Conservation (phyloP, 2,888 invertebrate genomes). For the Aphrophora alni region DNA sequence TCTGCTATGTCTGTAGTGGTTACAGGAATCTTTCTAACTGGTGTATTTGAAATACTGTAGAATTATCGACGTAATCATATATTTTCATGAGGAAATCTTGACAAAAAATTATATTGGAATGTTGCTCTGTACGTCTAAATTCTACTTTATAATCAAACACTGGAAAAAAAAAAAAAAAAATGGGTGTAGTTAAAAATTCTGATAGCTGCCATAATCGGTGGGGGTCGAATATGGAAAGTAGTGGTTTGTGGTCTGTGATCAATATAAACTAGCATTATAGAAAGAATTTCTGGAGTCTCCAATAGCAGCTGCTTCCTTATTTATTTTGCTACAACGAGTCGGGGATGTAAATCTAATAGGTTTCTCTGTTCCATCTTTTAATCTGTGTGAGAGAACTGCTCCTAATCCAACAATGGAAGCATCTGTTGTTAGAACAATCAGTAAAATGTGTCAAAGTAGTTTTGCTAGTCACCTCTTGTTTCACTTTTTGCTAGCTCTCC, state of each 20-base stretch:
- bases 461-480: conserved; percentile 48
- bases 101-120: conserved; percentile 15
- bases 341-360: conserved; percentile 55
- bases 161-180: conserved; percentile 11
- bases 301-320: conserved; percentile 56
- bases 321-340: too few relatives aligned
- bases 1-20: background rate
- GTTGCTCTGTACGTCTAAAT: background rate
- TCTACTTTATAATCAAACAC: conserved; percentile 29
- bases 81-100: conserved; percentile 25
- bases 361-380: conserved; percentile 53
- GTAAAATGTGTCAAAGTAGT: conserved; percentile 48
- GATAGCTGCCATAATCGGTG: conserved; percentile 29
- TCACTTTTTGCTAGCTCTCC: conserved; percentile 43
- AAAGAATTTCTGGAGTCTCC: conserved; percentile 55
- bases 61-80: conserved; percentile 4
- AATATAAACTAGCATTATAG: conserved; percentile 54
- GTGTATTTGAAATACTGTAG: conserved; percentile 18
- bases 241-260: conserved; percentile 54
- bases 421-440: conserved; percentile 53
- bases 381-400: conserved; percentile 53
- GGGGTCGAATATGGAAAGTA: conserved; percentile 41
- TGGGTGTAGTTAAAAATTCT: conserved; percentile 23
- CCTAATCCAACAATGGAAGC: conserved; percentile 54
- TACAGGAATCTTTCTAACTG: conserved; percentile 15